A percentile compares a stretch with the other conserved stretches of the same genome.
Evolutionary conservation across 2,113 vertebrate species (phyloP).

Genomic region (Rattus norvegicus): GRCr8 NC_086031.1:66455501-66456000

Average conservation of each 20-base stretch:
- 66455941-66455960: not conserved
- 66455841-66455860: not conserved
- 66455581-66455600: not conserved
- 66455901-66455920: not conserved
- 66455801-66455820: not conserved
- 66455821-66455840: not conserved
- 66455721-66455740: not conserved
- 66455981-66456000: not conserved
- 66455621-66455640: slow-evolving; percentile 44
- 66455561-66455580: not conserved
- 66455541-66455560: slow-evolving; percentile 37
- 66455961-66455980: not conserved
- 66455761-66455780: not conserved
- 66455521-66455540: slow-evolving; percentile 40
- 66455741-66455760: not conserved
- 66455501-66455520: slow-evolving; percentile 52
- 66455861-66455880: not conserved
- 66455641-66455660: slow-evolving; percentile 32
- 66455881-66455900: not conserved
- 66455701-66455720: not conserved
- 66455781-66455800: not conserved
- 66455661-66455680: not conserved
- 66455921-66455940: not conserved
- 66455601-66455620: slow-evolving; percentile 41
- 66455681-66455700: not conserved